These are phyloP conservation scores for Steatornis caripensis DNA, from an alignment of 2,113 vertebrate genomes.

Conservation along the genomic window DNA sequence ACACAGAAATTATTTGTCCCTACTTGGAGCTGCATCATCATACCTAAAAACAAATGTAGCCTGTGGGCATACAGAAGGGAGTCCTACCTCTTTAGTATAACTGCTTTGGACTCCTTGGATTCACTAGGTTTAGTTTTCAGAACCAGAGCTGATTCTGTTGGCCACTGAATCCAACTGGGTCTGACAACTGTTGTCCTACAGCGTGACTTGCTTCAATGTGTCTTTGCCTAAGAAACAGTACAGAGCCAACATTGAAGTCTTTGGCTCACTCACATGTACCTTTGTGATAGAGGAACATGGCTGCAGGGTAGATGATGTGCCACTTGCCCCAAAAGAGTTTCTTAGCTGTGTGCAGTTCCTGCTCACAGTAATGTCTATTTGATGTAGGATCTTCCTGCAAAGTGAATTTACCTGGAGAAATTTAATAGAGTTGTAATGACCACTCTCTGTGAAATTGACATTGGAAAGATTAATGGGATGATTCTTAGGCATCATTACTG, in stretches of 20 bases:
- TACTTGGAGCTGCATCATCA: background rate
- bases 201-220: background rate
- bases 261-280: background rate
- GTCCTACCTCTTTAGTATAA: background rate
- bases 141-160: background rate
- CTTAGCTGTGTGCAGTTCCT: background rate
- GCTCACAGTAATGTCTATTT: background rate
- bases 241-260: background rate
- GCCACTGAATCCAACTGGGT: background rate
- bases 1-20: background rate
- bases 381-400: slow-evolving; percentile 3
- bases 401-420: slow-evolving; percentile 54
- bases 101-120: background rate
- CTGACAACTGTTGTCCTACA: background rate
- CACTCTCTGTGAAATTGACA: slow-evolving; percentile 26
- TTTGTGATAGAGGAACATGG: background rate
- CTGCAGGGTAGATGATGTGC: background rate
- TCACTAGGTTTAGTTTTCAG: background rate
- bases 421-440: slow-evolving; percentile 24
- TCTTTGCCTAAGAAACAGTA: background rate
- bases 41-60: background rate
- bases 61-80: background rate
- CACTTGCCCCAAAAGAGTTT: background rate
- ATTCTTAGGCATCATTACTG: slow-evolving; percentile 37
- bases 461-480: slow-evolving; percentile 42